A percentile compares a stretch with the other conserved stretches of the same genome.
Evolutionary conservation across 2,113 vertebrate genomes (phyloP).

Genomic region (Psilopogon haemacephalus): DNA sequence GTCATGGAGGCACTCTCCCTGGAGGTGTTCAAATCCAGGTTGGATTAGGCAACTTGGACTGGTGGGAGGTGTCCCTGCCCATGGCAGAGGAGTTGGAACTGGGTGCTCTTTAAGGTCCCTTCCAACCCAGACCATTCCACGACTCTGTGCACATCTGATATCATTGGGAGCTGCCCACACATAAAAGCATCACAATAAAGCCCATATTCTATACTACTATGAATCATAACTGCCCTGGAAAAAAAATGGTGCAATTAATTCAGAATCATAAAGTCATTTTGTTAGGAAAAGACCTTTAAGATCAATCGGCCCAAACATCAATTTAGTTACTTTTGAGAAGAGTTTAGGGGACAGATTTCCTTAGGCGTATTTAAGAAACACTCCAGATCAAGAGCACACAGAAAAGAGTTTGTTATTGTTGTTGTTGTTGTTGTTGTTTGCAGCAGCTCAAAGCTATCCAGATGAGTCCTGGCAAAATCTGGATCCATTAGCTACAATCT

Average conservation of each 20-base stretch:
- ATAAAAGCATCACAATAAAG: conserved; percentile 16
- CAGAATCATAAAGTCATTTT: too few species aligned
- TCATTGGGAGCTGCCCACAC: not conserved
- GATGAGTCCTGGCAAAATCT: conserved; percentile 37
- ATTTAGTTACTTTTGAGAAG: not conserved
- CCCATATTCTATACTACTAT: not conserved
- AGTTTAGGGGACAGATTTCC: not conserved
- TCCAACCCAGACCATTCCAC: too few species aligned
- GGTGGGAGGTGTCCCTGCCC: too few species aligned
- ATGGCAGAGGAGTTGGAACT: too few species aligned
- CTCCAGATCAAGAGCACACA: not conserved
- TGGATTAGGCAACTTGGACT: too few species aligned
- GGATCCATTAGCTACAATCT: conserved; percentile 16
- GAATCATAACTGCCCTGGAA: not conserved
- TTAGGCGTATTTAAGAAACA: not conserved
- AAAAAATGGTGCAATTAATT: not conserved
- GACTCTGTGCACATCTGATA: not conserved
- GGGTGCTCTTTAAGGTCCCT: too few species aligned
- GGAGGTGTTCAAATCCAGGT: too few species aligned
- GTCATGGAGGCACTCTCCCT: too few species aligned
- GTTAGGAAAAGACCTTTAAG: too few species aligned
- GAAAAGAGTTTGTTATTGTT: not conserved
- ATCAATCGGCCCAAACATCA: not conserved
- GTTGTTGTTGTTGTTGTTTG: not conserved
- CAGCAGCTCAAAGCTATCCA: not conserved